Evolutionary conservation across 2,888 invertebrate genomes (phyloP).

Genomic region (Trichacis sp.): DNA sequence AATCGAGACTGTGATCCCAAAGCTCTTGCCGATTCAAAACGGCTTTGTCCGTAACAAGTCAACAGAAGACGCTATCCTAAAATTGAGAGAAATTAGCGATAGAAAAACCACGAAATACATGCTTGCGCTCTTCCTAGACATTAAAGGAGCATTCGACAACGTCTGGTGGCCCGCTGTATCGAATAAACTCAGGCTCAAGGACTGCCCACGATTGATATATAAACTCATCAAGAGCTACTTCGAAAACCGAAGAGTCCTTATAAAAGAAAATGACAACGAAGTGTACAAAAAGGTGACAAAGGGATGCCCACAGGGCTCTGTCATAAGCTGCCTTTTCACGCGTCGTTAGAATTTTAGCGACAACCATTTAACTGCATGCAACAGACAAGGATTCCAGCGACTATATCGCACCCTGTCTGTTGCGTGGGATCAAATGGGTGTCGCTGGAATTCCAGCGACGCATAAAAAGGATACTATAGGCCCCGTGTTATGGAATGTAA

Average conservation of each 20-base stretch:
- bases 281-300: background rate
- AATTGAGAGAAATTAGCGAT: background rate
- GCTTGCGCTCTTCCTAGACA: background rate
- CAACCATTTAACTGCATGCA: too few relatives aligned
- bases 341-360: too few relatives aligned
- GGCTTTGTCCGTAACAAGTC: background rate
- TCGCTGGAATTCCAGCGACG: too few relatives aligned
- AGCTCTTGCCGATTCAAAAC: background rate
- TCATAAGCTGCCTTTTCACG: too few relatives aligned
- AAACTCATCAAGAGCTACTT: conserved; percentile 15
- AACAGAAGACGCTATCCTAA: background rate
- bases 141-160: background rate
- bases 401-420: too few relatives aligned
- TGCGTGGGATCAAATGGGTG: too few relatives aligned
- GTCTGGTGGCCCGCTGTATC: background rate
- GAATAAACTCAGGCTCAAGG: background rate
- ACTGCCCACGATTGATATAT: background rate
- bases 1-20: background rate
- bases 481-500: conserved; percentile 20
- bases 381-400: too few relatives aligned
- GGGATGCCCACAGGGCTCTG: conserved; percentile 36
- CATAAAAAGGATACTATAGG: too few relatives aligned
- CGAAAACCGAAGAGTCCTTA: background rate
- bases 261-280: background rate
- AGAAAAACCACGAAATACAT: background rate